Evolutionary conservation across 2,888 invertebrate species (phyloP).

Genomic region (Bugulina stolonifera): DNA sequence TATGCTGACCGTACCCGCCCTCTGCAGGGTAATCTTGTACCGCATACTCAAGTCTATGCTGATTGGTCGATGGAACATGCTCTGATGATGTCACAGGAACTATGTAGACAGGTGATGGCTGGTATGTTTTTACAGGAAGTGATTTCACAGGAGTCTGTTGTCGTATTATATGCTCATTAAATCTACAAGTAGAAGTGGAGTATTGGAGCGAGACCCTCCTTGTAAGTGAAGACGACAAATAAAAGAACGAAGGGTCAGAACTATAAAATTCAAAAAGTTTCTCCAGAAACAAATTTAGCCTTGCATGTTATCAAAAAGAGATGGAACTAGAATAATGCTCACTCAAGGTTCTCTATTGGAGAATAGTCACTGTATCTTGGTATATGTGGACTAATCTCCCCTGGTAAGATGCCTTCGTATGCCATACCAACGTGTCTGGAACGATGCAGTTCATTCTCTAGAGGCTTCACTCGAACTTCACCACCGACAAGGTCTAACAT

Average conservation of each 20-base stretch:
- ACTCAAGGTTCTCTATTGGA: background rate
- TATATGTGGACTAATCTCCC: background rate
- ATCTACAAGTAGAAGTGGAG: background rate
- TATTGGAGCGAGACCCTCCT: too few relatives aligned
- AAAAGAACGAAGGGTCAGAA: too few relatives aligned
- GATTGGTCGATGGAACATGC: background rate
- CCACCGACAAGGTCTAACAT: background rate
- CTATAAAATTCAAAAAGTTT: too few relatives aligned
- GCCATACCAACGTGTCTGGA: background rate
- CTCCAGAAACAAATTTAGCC: too few relatives aligned
- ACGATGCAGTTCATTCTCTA: background rate
- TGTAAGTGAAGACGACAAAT: too few relatives aligned
- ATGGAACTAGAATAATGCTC: too few relatives aligned
- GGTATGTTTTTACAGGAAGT: background rate
- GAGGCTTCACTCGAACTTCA: constrained; percentile 16
- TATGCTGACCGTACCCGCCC: background rate
- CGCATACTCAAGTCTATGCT: background rate
- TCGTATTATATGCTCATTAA: background rate
- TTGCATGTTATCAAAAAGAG: too few relatives aligned
- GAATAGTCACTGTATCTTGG: background rate
- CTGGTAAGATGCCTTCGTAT: background rate
- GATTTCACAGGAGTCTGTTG: background rate
- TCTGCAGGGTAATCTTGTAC: background rate
- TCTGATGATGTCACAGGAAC: background rate
- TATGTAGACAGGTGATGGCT: background rate